Percentiles rank a stretch among this genome's conserved stretches.
These are phyloP conservation scores for Eufriesea mexicana DNA, from an alignment of 1,140 invertebrate species.

Conservation along the genomic window DNA sequence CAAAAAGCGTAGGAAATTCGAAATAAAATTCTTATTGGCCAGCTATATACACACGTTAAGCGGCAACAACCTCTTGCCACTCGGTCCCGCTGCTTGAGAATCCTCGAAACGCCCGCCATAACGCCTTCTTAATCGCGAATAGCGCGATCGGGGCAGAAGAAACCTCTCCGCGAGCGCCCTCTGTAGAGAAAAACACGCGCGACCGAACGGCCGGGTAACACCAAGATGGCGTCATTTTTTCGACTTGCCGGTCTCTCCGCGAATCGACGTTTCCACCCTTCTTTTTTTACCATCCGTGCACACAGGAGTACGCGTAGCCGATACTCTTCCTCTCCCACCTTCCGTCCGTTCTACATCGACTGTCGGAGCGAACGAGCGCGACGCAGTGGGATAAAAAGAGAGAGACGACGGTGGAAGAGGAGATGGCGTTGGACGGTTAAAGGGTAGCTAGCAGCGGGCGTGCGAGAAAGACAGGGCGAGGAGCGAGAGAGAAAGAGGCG, in stretches of 20 bases:
- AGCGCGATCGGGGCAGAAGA: neutral
- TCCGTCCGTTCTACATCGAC: neutral
- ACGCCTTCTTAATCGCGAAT: neutral
- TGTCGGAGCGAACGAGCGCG: neutral
- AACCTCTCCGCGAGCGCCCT: neutral
- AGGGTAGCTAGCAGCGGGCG: neutral
- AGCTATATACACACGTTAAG: no score
- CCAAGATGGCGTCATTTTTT: conserved; percentile 63
- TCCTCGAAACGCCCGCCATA: neutral
- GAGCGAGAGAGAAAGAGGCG: neutral
- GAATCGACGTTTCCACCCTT: conserved; percentile 60
- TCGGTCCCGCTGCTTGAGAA: neutral
- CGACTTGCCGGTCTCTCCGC: conserved; percentile 28
- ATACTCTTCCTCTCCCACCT: conserved; percentile 61
- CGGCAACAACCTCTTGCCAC: neutral
- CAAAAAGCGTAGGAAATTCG: neutral
- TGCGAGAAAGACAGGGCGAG: neutral
- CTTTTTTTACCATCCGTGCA: conserved; percentile 55
- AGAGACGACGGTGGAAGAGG: neutral
- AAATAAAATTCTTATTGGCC: neutral
- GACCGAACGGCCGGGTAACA: neutral
- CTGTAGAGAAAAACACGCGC: neutral
- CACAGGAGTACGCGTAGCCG: conserved; percentile 61
- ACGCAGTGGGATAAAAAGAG: neutral
- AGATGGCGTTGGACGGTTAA: conserved; percentile 21